Conservation (phyloP, 2,797 vertebrate genomes). For the Rhynchotus rufescens region DNA sequence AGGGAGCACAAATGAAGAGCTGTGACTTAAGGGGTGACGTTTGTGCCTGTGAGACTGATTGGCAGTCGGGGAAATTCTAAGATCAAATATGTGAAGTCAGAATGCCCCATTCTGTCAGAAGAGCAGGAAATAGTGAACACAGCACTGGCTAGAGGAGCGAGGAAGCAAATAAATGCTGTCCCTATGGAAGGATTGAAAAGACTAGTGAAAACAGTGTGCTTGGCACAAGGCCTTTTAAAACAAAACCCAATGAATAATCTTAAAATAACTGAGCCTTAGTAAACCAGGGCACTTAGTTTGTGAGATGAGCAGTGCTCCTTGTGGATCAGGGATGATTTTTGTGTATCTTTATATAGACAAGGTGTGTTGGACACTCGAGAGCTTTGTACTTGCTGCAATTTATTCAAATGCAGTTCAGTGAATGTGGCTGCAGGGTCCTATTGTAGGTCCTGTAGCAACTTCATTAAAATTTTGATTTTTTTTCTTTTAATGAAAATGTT, state of each 20-base stretch:
- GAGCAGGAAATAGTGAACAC: neutral
- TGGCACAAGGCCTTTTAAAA: neutral
- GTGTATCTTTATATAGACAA: neutral
- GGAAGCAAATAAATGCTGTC: neutral
- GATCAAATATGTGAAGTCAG: accelerated
- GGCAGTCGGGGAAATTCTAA: neutral
- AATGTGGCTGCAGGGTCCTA: neutral
- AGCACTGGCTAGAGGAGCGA: neutral
- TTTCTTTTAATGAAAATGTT: neutral
- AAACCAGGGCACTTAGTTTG: neutral
- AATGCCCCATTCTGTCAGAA: neutral
- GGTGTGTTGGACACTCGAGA: neutral
- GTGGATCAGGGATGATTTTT: neutral
- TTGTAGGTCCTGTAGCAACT: neutral
- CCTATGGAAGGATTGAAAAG: neutral
- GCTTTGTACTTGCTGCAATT: neutral
- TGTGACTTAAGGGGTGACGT: neutral
- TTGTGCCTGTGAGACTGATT: neutral
- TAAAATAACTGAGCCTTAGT: neutral
- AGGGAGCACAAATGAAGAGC: conserved; percentile 44
- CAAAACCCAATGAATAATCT: neutral
- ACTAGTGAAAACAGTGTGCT: neutral
- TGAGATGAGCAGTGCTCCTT: neutral
- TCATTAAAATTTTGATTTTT: neutral
- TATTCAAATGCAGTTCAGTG: neutral